These are phyloP conservation scores for Apotomis capreana DNA, from an alignment of 2,888 invertebrate genomes.

Conservation along the genomic window DNA sequence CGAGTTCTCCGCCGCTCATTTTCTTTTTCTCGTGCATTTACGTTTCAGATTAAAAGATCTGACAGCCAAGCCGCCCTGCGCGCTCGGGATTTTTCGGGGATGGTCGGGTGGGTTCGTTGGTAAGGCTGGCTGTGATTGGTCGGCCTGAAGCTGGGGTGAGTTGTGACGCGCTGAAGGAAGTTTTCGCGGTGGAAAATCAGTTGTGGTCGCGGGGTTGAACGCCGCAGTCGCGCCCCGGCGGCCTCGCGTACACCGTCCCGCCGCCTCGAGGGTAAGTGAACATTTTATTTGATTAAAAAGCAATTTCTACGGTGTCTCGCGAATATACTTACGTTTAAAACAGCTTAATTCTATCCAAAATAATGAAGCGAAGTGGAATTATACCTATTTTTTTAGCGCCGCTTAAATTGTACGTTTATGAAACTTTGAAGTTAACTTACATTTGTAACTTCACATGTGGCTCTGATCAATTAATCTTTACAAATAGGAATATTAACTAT, in stretches of 20 bases:
- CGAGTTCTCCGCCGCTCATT: constrained; percentile 70
- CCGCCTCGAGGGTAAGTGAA: constrained; percentile 78
- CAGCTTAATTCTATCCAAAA: constrained; percentile 40
- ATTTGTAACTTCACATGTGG: neutral
- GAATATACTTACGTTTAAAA: constrained; percentile 55
- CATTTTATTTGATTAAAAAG: constrained; percentile 81
- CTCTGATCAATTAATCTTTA: neutral
- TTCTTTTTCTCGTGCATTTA: constrained; percentile 81
- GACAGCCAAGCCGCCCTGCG: constrained; percentile 70
- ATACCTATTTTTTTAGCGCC: constrained; percentile 9
- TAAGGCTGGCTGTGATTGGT: constrained; percentile 65
- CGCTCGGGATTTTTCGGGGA: constrained; percentile 66
- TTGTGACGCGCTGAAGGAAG: constrained; percentile 78
- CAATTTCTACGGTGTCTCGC: constrained; percentile 73
- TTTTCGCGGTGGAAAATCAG: constrained; percentile 80
- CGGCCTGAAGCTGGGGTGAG: constrained; percentile 70
- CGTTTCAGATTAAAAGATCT: constrained; percentile 83
- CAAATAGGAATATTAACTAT: no score
- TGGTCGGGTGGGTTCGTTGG: constrained; percentile 64
- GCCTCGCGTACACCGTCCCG: constrained; percentile 56
- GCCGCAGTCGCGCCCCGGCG: constrained; percentile 69
- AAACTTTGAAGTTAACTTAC: constrained; percentile 18
- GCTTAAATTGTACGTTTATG: neutral
- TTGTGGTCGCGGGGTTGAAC: constrained; percentile 73
- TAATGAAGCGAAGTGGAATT: constrained; percentile 22